Evolutionary conservation across 2,888 invertebrate genomes (phyloP).

Genomic region (Microctonus hyperodae): DNA sequence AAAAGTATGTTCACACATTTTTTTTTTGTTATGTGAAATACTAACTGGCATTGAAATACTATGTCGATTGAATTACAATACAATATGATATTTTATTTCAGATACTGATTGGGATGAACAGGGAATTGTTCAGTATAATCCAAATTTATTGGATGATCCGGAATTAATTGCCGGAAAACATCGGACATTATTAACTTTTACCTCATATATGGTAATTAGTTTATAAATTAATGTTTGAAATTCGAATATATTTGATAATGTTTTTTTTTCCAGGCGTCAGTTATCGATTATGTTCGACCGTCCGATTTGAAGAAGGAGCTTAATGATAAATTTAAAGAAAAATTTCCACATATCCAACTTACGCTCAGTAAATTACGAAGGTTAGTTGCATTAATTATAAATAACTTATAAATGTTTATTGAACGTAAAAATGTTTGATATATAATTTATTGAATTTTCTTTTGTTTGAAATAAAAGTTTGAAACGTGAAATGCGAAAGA

Average conservation of each 20-base stretch:
- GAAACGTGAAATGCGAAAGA: conserved; percentile 94
- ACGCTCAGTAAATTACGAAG: conserved; percentile 95
- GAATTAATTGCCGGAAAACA: conserved; percentile 90
- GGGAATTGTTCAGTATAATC: conserved; percentile 73
- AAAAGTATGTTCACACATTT: conserved; percentile 56
- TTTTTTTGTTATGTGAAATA: conserved; percentile 11
- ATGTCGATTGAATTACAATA: not conserved
- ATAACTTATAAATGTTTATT: conserved; percentile 2
- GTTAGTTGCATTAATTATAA: conserved; percentile 67
- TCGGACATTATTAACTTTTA: conserved; percentile 84
- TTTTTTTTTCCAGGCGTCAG: conserved; percentile 75
- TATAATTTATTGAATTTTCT: conserved; percentile 7
- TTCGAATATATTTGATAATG: too few relatives aligned
- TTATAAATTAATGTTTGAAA: conserved; percentile 45
- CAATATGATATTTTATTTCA: conserved; percentile 36
- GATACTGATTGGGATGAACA: conserved; percentile 61
- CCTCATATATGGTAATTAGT: conserved; percentile 76
- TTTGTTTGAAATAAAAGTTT: conserved; percentile 66
- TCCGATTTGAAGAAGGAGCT: conserved; percentile 95
- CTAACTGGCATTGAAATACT: not conserved
- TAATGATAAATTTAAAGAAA: conserved; percentile 94
- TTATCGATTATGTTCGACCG: conserved; percentile 95
- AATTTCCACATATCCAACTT: conserved; percentile 93
- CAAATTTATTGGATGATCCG: conserved; percentile 92
- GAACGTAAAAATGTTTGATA: not conserved